These are phyloP conservation scores for Blastobasis lacticolella DNA, from an alignment of 2,888 invertebrate species.

Conservation along the genomic window DNA sequence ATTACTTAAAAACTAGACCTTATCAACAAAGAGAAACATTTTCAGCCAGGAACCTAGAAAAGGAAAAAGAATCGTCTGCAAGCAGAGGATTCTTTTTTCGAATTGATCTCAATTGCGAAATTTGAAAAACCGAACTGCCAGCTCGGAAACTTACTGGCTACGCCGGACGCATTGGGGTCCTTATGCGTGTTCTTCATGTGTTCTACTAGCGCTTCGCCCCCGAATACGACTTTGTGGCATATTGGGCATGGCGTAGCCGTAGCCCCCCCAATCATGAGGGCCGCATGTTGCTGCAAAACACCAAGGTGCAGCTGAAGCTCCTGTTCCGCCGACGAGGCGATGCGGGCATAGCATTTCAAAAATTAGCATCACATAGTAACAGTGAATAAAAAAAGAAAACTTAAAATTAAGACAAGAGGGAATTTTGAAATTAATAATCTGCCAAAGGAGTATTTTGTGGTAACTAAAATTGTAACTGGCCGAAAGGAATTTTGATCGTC, in stretches of 20 bases:
- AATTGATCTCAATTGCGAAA: constrained; percentile 1
- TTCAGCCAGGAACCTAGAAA: constrained; percentile 4
- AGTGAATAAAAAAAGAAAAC: constrained; percentile 31
- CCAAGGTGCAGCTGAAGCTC: constrained; percentile 94
- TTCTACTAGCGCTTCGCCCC: constrained; percentile 94
- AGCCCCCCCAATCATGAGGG: constrained; percentile 92
- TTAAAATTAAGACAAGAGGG: constrained; percentile 29
- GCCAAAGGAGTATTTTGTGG: constrained; percentile 25
- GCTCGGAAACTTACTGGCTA: constrained; percentile 85
- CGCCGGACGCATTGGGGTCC: constrained; percentile 91
- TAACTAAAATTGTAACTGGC: constrained; percentile 9
- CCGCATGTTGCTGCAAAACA: constrained; percentile 96
- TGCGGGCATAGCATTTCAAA: constrained; percentile 66
- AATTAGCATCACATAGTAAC: constrained; percentile 53
- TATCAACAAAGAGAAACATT: not conserved
- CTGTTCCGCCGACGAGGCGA: constrained; percentile 70
- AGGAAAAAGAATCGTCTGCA: constrained; percentile 1
- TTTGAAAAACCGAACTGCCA: constrained; percentile 25
- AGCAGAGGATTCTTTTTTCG: constrained; percentile 4
- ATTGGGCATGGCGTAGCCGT: constrained; percentile 94
- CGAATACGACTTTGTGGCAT: constrained; percentile 95
- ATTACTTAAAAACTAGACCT: constrained; percentile 14
- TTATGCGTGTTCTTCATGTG: constrained; percentile 97
- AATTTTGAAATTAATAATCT: constrained; percentile 37
- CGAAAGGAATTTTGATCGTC: constrained; percentile 11